phyloP scores from a whole-genome alignment of 2,797 vertebrate genomes.

The Anguilla pacifica region DNA sequence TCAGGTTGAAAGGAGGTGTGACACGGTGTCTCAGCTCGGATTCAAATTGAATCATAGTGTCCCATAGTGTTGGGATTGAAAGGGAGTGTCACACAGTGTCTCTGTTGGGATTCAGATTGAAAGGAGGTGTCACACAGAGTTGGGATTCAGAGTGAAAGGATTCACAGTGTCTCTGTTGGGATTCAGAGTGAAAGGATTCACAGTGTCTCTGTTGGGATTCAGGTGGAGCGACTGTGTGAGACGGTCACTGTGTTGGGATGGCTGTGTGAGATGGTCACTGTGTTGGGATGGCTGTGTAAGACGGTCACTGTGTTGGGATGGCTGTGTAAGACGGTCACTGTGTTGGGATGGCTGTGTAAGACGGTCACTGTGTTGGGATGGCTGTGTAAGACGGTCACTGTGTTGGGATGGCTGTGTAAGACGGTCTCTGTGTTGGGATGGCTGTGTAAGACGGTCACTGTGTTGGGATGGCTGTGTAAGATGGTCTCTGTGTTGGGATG shows the following conservation, averaged over 20 bases:
- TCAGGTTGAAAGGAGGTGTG: conserved; percentile 58
- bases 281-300: conserved; percentile 24
- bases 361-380: conserved; percentile 19
- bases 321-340: conserved; percentile 54
- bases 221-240: conserved; percentile 59
- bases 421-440: conserved; percentile 19
- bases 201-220: conserved; percentile 2
- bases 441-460: conserved; percentile 62
- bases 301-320: conserved; percentile 29
- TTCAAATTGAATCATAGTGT: neutral
- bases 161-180: conserved; percentile 60
- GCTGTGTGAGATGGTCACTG: conserved; percentile 62
- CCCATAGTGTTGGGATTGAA: neutral
- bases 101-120: conserved; percentile 57
- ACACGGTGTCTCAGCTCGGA: conserved; percentile 56
- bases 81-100: neutral
- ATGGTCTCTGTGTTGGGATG: conserved; percentile 20
- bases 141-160: conserved; percentile 59
- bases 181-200: neutral
- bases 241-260: conserved; percentile 46
- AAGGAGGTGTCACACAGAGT: conserved; percentile 62
- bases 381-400: conserved; percentile 62
- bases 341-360: conserved; percentile 25
- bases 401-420: conserved; percentile 30
- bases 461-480: conserved; percentile 30